Conservation (phyloP, 2,888 invertebrate genomes). For the Metallyticus violacea region DNA sequence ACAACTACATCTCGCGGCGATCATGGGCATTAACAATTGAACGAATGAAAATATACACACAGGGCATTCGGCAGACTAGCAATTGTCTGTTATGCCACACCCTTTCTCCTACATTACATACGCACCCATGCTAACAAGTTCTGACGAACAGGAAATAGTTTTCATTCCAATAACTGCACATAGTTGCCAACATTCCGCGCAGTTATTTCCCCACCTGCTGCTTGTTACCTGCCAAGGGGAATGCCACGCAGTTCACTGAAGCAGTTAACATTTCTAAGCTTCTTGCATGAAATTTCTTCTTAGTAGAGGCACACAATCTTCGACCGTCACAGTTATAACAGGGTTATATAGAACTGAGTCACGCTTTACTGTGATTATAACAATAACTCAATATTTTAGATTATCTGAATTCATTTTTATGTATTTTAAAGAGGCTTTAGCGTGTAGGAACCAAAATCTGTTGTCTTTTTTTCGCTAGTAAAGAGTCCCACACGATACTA, state of each 20-base stretch:
- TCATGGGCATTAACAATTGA: neutral
- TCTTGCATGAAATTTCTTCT: neutral
- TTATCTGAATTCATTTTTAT: too few relatives aligned
- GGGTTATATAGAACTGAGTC: too few relatives aligned
- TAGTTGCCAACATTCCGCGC: neutral
- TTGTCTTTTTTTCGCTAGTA: too few relatives aligned
- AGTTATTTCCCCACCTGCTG: neutral
- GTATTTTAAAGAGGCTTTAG: too few relatives aligned
- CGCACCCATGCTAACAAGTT: neutral
- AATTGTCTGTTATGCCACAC: neutral
- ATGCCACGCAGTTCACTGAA: neutral
- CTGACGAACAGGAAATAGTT: neutral
- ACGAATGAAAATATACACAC: neutral
- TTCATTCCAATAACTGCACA: neutral
- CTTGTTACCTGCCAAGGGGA: neutral
- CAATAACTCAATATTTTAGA: too few relatives aligned
- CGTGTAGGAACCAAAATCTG: too few relatives aligned
- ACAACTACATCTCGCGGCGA: too few relatives aligned
- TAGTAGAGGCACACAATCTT: too few relatives aligned
- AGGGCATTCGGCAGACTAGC: neutral
- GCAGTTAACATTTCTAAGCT: neutral
- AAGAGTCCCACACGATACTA: too few relatives aligned
- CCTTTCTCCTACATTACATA: neutral
- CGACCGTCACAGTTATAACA: too few relatives aligned
- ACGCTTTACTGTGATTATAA: too few relatives aligned